A percentile compares a stretch with the other conserved stretches of the same genome.
Evolutionary conservation across 2,113 vertebrate genomes (phyloP).

Genomic region (Quiscalus mexicanus): DNA sequence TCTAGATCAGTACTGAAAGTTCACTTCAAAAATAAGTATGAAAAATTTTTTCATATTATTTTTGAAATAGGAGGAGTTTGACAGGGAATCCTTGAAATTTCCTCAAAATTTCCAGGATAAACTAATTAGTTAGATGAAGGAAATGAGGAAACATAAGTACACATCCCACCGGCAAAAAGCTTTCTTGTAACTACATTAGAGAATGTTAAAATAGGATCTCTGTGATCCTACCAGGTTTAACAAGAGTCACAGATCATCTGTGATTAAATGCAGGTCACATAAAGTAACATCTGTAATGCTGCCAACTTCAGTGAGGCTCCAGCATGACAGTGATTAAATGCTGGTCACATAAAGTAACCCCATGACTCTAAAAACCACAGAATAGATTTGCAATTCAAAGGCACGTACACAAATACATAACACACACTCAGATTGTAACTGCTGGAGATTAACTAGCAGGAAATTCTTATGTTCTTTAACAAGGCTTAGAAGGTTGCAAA

Average conservation of each 20-base stretch:
- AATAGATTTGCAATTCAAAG: neutral
- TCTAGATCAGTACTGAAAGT: neutral
- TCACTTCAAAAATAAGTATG: neutral
- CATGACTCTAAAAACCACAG: neutral
- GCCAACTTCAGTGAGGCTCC: neutral
- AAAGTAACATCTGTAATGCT: neutral
- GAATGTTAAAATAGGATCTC: neutral
- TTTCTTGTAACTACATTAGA: neutral
- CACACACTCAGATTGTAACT: neutral
- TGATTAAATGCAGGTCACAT: slow-evolving; percentile 37
- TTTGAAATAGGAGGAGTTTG: neutral
- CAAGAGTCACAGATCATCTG: neutral
- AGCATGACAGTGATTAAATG: neutral
- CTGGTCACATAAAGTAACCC: slow-evolving; percentile 9
- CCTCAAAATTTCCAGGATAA: neutral
- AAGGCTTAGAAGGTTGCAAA: neutral
- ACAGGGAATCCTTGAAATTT: neutral
- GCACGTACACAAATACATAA: neutral
- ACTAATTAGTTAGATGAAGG: neutral
- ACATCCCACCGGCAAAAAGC: neutral
- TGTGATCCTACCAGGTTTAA: neutral
- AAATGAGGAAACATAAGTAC: neutral
- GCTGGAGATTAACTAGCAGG: neutral
- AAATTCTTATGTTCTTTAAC: neutral
- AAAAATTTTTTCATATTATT: neutral